Evolutionary conservation across 2,888 invertebrate genomes (phyloP).

Genomic region (Acleris sparsana): DNA sequence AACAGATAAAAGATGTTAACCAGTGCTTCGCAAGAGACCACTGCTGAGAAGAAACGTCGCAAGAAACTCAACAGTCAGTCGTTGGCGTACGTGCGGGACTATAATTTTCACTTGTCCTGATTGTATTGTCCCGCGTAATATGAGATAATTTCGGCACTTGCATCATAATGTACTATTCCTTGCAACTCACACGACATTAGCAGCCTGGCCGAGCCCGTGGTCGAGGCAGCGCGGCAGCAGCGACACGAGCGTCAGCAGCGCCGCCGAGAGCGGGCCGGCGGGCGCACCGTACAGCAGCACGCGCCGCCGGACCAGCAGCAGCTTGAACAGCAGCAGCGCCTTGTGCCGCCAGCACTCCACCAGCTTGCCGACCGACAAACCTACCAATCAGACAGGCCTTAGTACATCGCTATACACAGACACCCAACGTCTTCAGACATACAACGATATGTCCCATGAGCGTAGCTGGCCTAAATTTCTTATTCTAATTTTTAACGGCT

Average conservation of each 20-base stretch:
- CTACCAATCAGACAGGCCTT: constrained; percentile 73
- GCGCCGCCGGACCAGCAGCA: constrained; percentile 93
- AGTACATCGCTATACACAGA: not conserved
- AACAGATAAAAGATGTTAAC: too few species aligned
- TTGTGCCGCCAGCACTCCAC: constrained; percentile 95
- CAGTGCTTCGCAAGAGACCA: too few species aligned
- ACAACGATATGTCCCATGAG: too few species aligned
- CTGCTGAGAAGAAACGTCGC: too few species aligned
- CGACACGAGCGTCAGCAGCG: constrained; percentile 94
- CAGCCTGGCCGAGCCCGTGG: constrained; percentile 91
- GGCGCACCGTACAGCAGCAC: constrained; percentile 97
- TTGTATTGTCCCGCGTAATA: too few species aligned
- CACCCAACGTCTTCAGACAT: too few species aligned
- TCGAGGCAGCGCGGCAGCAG: constrained; percentile 95
- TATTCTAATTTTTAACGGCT: too few species aligned
- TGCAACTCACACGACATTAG: constrained; percentile 88
- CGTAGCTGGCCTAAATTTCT: too few species aligned
- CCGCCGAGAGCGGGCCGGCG: constrained; percentile 93
- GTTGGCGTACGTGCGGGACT: too few species aligned
- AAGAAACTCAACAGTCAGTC: too few species aligned
- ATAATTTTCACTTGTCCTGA: too few species aligned
- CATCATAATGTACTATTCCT: not conserved
- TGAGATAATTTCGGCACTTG: too few species aligned
- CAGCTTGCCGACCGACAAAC: constrained; percentile 91
- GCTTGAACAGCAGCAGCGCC: constrained; percentile 94